Evolutionary conservation across 2,113 vertebrate genomes (phyloP).

Genomic region (Baryphthengus martii): DNA sequence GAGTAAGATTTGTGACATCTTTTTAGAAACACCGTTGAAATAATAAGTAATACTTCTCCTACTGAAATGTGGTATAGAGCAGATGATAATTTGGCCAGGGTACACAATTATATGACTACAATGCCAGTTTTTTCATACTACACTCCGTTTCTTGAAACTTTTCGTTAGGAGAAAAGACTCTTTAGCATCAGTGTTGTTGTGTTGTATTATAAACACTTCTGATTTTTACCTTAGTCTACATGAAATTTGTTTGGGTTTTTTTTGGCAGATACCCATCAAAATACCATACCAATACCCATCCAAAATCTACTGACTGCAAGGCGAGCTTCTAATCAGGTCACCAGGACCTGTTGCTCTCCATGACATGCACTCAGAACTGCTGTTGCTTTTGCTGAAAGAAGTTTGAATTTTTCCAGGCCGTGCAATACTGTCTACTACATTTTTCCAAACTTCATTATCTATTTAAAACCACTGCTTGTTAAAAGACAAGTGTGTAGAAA

Average conservation of each 20-base stretch:
- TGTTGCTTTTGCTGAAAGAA: not conserved
- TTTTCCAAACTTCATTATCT: not conserved
- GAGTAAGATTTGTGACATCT: not conserved
- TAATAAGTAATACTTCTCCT: not conserved
- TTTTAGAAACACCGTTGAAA: not conserved
- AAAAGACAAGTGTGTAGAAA: not conserved
- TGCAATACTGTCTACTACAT: not conserved
- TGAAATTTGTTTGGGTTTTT: not conserved
- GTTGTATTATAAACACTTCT: not conserved
- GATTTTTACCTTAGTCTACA: not conserved
- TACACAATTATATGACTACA: not conserved
- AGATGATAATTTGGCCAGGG: not conserved
- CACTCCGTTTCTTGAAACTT: not conserved
- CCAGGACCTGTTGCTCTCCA: not conserved
- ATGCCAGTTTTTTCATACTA: fast-evolving
- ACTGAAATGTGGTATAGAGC: not conserved
- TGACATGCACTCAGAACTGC: not conserved
- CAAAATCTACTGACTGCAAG: not conserved
- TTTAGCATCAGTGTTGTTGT: not conserved
- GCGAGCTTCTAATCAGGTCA: not conserved
- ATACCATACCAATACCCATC: not conserved
- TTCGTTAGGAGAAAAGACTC: not conserved
- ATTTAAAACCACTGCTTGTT: not conserved
- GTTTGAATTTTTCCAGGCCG: not conserved
- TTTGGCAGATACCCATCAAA: no score